phyloP scores from a whole-genome alignment of 2,888 invertebrate species.

The Andrena chrysosceles region DNA sequence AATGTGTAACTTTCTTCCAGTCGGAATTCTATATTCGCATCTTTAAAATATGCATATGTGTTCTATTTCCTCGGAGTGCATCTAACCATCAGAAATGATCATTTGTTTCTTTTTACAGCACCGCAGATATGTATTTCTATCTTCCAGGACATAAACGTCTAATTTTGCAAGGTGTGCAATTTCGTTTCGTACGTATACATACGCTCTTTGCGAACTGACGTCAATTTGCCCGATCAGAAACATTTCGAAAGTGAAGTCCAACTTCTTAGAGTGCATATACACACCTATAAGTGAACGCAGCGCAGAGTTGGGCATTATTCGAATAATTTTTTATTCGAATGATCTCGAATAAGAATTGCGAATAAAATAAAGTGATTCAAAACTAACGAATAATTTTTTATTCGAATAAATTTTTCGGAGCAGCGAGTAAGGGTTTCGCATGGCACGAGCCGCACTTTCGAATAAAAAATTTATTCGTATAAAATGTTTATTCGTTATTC shows the following conservation, averaged over 20 bases:
- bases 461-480: too few relatives aligned
- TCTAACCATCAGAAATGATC: not conserved
- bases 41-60: not conserved
- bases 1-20: too few relatives aligned
- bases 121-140: not conserved
- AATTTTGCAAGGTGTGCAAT: not conserved
- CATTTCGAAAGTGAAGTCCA: not conserved
- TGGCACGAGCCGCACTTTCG: too few relatives aligned
- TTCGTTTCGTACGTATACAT: not conserved
- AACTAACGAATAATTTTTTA: too few relatives aligned
- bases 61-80: constrained; percentile 4
- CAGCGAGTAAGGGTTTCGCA: too few relatives aligned
- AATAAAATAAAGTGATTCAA: too few relatives aligned
- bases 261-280: not conserved
- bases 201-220: not conserved
- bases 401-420: too few relatives aligned
- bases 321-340: too few relatives aligned
- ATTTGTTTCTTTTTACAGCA: constrained; percentile 1
- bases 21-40: not conserved
- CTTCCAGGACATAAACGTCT: not conserved
- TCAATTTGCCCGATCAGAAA: not conserved
- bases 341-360: too few relatives aligned
- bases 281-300: not conserved
- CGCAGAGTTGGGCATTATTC: too few relatives aligned
- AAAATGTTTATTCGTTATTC: too few relatives aligned